Evolutionary conservation across 2,113 vertebrate species (phyloP).

Genomic region (Mobula hypostoma): DNA sequence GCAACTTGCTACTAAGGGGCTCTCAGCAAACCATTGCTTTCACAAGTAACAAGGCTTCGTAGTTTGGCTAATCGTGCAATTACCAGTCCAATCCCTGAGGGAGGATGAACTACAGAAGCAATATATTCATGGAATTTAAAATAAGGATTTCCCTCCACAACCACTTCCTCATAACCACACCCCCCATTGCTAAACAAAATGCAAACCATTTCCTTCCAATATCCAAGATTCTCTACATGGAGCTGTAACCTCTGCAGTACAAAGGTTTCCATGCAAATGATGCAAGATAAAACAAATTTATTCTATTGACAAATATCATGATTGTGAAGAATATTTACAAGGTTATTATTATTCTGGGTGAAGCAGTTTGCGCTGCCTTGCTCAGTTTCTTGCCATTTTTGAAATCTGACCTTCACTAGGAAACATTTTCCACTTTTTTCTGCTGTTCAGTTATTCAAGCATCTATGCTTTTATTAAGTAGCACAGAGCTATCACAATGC

Average conservation of each 20-base stretch:
- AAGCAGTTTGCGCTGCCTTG: neutral
- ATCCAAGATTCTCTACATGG: neutral
- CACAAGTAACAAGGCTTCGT: neutral
- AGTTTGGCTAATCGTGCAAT: neutral
- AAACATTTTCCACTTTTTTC: neutral
- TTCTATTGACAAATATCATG: neutral
- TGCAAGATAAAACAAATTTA: neutral
- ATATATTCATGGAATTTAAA: conserved; percentile 12
- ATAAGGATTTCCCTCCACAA: neutral
- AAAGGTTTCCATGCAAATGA: neutral
- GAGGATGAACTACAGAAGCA: neutral
- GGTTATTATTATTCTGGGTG: conserved; percentile 12
- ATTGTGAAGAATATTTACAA: neutral
- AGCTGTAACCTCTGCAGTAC: neutral
- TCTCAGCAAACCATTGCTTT: neutral
- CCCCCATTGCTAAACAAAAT: neutral
- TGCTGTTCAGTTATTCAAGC: neutral
- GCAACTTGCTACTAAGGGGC: neutral
- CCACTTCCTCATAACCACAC: neutral
- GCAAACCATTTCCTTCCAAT: neutral
- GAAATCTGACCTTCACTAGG: neutral
- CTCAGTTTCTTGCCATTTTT: neutral
- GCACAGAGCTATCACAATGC: neutral
- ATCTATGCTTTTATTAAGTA: neutral
- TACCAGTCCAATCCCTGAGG: neutral